Conservation (phyloP, 2,888 invertebrate species). For the Priocnemis perturbator region DNA sequence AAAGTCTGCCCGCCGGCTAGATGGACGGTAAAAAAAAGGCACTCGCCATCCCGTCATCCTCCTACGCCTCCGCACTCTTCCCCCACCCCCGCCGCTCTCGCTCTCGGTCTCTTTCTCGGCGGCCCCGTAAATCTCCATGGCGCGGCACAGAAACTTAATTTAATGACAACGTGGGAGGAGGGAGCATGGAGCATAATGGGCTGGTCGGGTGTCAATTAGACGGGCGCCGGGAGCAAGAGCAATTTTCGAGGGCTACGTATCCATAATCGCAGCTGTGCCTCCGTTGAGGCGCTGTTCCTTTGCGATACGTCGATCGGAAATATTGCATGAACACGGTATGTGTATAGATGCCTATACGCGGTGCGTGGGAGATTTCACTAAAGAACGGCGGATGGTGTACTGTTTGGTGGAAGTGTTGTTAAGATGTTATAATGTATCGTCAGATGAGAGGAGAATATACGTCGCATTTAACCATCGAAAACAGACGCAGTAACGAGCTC, state of each 20-base stretch:
- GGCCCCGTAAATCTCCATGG: slow-evolving; percentile 24
- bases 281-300: not conserved
- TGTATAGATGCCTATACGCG: no score
- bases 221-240: slow-evolving; percentile 15
- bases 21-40: slow-evolving; percentile 18
- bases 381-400: no score
- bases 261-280: not conserved
- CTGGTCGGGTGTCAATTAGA: slow-evolving; percentile 39
- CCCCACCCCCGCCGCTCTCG: not conserved
- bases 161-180: slow-evolving; percentile 29
- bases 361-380: no score
- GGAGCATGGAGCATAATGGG: slow-evolving; percentile 36
- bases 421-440: no score
- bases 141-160: slow-evolving; percentile 40
- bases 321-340: no score
- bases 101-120: slow-evolving; percentile 1
- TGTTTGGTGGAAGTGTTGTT: no score
- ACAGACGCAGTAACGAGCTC: no score
- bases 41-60: not conserved
- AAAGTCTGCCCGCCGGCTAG: slow-evolving; percentile 17
- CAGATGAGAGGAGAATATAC: no score
- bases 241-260: slow-evolving; percentile 21
- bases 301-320: no score
- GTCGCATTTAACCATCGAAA: no score
- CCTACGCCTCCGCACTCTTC: not conserved